Percentiles rank a stretch among this genome's conserved stretches.
Conservation (phyloP, 2,888 invertebrate species). For the Papilio elwesi region DNA sequence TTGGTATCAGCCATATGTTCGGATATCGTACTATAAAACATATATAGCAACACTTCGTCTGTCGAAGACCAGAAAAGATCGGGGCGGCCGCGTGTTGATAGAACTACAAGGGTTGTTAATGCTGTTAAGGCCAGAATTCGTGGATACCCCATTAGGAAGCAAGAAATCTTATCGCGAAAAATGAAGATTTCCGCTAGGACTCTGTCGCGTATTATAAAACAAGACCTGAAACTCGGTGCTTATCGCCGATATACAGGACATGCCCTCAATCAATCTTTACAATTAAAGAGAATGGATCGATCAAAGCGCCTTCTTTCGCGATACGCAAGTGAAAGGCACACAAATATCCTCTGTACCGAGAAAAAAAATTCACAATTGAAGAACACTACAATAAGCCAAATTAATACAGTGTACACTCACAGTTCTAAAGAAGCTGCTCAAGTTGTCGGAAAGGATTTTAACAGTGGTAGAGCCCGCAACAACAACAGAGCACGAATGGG, state of each 20-base stretch:
- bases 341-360: background rate
- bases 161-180: background rate
- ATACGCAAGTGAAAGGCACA: background rate
- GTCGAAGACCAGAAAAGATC: slow-evolving; percentile 19
- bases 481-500: no score
- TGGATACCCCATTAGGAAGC: background rate
- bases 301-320: slow-evolving; percentile 3
- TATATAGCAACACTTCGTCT: background rate
- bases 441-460: no score
- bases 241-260: slow-evolving; percentile 31
- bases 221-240: slow-evolving; percentile 40
- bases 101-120: slow-evolving; percentile 37
- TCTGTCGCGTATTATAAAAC: background rate
- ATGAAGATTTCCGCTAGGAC: background rate
- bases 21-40: background rate
- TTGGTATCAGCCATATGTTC: background rate
- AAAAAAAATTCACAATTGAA: background rate
- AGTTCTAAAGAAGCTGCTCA: no score
- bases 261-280: slow-evolving; percentile 32
- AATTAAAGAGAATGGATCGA: slow-evolving; percentile 32
- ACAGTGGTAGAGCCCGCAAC: no score
- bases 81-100: slow-evolving; percentile 37
- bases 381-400: no score
- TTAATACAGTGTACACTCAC: no score
- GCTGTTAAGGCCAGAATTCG: background rate